phyloP scores from a whole-genome alignment of 2,113 vertebrate genomes.

The Osmerus mordax region DNA sequence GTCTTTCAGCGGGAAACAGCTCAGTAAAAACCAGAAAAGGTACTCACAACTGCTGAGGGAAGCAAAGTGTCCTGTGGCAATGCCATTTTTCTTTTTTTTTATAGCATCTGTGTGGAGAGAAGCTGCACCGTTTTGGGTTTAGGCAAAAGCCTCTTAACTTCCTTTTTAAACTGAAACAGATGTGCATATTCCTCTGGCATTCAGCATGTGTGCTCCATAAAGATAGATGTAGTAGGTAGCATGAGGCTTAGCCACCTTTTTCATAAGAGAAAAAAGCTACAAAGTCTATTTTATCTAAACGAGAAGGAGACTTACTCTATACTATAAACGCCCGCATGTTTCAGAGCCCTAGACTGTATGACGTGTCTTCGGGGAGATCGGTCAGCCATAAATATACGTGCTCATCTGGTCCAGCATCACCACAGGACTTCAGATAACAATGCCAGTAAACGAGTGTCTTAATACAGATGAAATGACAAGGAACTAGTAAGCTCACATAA shows the following conservation, averaged over 20 bases:
- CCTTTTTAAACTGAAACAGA: conserved; percentile 65
- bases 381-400: conserved; percentile 2
- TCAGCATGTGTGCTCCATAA: conserved; percentile 30
- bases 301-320: not conserved
- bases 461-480: conserved; percentile 4
- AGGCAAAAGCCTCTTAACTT: conserved; percentile 45
- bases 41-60: conserved; percentile 37
- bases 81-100: conserved; percentile 35
- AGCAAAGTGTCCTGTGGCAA: conserved; percentile 28
- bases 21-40: conserved; percentile 18
- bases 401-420: not conserved
- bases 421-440: conserved; percentile 10
- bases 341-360: not conserved
- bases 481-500: conserved; percentile 1
- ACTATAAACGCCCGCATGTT: not conserved
- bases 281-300: not conserved
- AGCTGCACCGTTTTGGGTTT: conserved; percentile 43
- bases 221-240: conserved; percentile 6
- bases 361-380: not conserved
- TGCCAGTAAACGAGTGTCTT: not conserved
- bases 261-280: not conserved
- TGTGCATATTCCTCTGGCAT: conserved; percentile 45
- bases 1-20: conserved; percentile 21
- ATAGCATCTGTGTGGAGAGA: conserved; percentile 32
- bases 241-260: conserved; percentile 1